phyloP scores from a whole-genome alignment of 2,888 invertebrate genomes.

The Acholoe squamosa region DNA sequence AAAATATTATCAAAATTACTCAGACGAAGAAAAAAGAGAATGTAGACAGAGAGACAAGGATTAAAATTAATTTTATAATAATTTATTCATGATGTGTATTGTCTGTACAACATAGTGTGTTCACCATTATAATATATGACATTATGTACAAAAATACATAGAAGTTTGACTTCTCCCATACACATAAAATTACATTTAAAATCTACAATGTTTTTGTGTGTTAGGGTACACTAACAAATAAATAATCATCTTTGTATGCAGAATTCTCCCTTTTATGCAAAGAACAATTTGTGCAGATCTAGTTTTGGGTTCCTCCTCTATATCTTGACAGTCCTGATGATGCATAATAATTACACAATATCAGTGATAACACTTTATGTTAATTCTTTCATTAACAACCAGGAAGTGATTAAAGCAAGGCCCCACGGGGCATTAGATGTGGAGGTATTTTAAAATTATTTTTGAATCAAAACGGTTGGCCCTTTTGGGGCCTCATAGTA shows the following conservation, averaged over 20 bases:
- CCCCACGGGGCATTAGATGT: no score
- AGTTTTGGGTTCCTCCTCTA: no score
- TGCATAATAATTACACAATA: no score
- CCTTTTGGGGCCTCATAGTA: no score
- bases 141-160: neutral
- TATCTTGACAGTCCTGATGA: no score
- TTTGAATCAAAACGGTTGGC: no score
- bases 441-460: no score
- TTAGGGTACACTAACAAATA: constrained; percentile 17
- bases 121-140: constrained; percentile 17
- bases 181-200: neutral
- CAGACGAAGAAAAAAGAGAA: neutral
- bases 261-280: neutral
- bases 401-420: no score
- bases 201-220: neutral
- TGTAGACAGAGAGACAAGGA: neutral
- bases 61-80: neutral
- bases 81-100: constrained; percentile 11
- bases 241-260: neutral
- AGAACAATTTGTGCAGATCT: no score
- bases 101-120: constrained; percentile 1
- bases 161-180: constrained; percentile 7
- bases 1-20: no score
- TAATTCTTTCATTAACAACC: no score
- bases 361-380: no score